Evolutionary conservation across 2,888 invertebrate genomes (phyloP).

Genomic region (Chesias legatella): DNA sequence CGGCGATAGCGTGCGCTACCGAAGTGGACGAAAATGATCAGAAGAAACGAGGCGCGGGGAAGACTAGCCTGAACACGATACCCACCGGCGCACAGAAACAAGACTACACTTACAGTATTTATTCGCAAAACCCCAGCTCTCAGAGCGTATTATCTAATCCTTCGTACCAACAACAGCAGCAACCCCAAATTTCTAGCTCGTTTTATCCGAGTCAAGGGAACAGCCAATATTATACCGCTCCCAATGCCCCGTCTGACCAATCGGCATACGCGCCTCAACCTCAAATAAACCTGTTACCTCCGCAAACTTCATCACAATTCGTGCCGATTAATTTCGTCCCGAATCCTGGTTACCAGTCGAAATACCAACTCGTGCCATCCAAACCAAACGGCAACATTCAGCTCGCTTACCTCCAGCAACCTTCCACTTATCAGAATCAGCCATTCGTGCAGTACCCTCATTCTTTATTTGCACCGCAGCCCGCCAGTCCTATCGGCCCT

Average conservation of each 20-base stretch:
- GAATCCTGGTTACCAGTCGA: constrained; percentile 66
- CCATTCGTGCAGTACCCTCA: constrained; percentile 52
- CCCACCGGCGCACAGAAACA: constrained; percentile 68
- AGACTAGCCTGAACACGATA: constrained; percentile 61
- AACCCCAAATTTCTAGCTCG: constrained; percentile 53
- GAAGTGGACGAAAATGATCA: constrained; percentile 66
- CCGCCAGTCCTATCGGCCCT: constrained; percentile 37
- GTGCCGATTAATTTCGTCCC: constrained; percentile 64
- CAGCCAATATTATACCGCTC: constrained; percentile 55
- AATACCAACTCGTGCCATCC: constrained; percentile 63
- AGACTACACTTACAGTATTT: constrained; percentile 69
- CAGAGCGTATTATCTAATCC: constrained; percentile 40
- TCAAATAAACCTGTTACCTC: constrained; percentile 49
- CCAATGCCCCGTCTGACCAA: constrained; percentile 42
- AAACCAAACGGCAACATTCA: constrained; percentile 61
- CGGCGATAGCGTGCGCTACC: constrained; percentile 52
- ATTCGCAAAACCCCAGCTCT: constrained; percentile 50
- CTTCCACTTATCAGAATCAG: constrained; percentile 42
- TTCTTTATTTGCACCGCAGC: constrained; percentile 44
- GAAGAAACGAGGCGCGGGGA: constrained; percentile 68
- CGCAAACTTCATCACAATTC: constrained; percentile 54
- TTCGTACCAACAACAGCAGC: constrained; percentile 40
- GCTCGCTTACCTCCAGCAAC: constrained; percentile 57
- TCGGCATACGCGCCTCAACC: constrained; percentile 40
- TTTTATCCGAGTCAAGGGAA: constrained; percentile 64